A percentile compares a stretch with the other conserved stretches of the same genome.
Conservation (phyloP, 2,113 vertebrate species). For the Entomyzon cyanotis region DNA sequence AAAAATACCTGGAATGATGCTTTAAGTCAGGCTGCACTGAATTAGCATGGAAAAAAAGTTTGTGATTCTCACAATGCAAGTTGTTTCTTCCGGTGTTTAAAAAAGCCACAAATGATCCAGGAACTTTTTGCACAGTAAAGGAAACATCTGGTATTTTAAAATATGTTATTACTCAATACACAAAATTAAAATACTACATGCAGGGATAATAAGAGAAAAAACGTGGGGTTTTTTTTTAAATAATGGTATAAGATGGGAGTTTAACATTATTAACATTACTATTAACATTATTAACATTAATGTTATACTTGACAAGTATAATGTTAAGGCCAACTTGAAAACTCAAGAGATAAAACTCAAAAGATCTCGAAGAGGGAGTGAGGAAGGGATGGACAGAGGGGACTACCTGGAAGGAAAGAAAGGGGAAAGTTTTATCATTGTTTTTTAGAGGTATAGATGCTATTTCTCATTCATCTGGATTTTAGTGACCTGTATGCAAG, state of each 20-base stretch:
- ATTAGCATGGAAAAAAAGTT: neutral
- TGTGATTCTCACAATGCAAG: neutral
- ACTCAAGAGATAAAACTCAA: neutral
- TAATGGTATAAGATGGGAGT: neutral
- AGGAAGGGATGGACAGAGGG: fast-evolving
- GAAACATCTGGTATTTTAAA: constrained; percentile 26
- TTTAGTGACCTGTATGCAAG: neutral
- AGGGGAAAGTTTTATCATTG: neutral
- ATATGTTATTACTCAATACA: neutral
- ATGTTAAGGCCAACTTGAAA: neutral
- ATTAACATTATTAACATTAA: neutral
- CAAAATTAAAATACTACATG: neutral
- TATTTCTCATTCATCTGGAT: neutral
- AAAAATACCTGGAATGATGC: neutral
- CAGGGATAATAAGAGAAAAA: neutral
- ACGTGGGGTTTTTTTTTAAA: neutral
- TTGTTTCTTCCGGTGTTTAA: neutral
- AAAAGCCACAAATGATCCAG: neutral
- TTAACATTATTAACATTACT: neutral
- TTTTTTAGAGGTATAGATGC: neutral
- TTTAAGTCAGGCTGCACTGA: neutral
- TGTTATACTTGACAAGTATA: neutral
- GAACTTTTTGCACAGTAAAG: neutral
- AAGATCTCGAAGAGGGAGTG: neutral
- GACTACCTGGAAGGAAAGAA: neutral